These are phyloP conservation scores for Clarias gariepinus DNA, from an alignment of 2,113 vertebrate genomes.

Conservation along the genomic window DNA sequence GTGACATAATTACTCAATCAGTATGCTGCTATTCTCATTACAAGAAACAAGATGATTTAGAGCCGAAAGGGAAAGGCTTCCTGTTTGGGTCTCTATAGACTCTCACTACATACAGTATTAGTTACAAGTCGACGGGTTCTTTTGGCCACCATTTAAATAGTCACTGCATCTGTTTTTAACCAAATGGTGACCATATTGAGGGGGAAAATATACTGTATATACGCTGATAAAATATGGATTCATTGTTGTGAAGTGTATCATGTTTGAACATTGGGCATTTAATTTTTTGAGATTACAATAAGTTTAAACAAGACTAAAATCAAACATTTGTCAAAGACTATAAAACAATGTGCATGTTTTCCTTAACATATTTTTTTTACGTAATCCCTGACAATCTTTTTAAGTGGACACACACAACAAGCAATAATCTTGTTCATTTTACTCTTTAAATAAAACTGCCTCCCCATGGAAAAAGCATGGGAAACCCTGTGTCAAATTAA, in stretches of 20 bases:
- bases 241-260: neutral
- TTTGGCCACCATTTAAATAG: neutral
- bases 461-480: no score
- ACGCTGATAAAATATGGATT: neutral
- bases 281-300: neutral
- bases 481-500: no score
- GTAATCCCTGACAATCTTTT: no score
- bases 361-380: no score
- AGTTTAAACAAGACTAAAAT: neutral
- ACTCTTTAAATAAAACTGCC: no score
- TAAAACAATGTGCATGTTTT: neutral
- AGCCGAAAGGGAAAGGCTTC: slow-evolving; percentile 23
- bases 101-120: slow-evolving; percentile 6
- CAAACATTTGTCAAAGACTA: neutral
- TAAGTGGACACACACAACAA: no score
- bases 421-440: no score
- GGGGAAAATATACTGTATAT: neutral
- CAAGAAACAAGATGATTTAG: slow-evolving; percentile 39
- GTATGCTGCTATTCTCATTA: slow-evolving; percentile 40
- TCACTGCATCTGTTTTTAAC: neutral
- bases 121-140: slow-evolving; percentile 13
- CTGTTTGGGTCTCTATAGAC: slow-evolving; percentile 28
- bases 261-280: neutral
- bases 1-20: neutral
- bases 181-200: neutral